phyloP scores from a whole-genome alignment of 2,888 invertebrate species.

The Xestobium rufovillosum region DNA sequence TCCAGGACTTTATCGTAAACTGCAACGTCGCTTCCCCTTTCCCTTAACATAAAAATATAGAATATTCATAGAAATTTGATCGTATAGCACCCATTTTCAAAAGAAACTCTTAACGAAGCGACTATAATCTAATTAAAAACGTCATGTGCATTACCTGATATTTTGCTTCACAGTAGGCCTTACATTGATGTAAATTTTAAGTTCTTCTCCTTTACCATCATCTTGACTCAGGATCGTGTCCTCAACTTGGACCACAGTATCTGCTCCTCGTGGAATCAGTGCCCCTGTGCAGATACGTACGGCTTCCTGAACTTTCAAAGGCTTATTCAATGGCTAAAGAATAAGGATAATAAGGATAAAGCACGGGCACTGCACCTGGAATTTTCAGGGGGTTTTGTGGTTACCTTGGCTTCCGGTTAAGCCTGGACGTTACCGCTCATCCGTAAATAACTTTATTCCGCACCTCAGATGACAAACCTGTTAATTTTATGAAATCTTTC shows the following conservation, averaged over 20 bases:
- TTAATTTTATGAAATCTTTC: too few relatives aligned
- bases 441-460: too few relatives aligned
- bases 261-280: conserved; percentile 72
- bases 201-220: conserved; percentile 57
- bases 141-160: conserved; percentile 68
- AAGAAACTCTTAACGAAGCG: too few relatives aligned
- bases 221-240: conserved; percentile 69
- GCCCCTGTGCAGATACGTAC: conserved; percentile 93
- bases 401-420: too few relatives aligned
- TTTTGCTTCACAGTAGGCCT: conserved; percentile 66
- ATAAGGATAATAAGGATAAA: background rate
- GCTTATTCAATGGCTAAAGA: conserved; percentile 27
- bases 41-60: too few relatives aligned
- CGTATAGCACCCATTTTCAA: too few relatives aligned
- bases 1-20: conserved; percentile 51
- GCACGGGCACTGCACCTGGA: too few relatives aligned
- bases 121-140: too few relatives aligned
- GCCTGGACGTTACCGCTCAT: too few relatives aligned
- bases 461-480: too few relatives aligned
- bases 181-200: conserved; percentile 64
- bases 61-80: too few relatives aligned
- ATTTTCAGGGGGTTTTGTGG: too few relatives aligned
- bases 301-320: conserved; percentile 61
- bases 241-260: conserved; percentile 78
- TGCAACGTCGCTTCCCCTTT: conserved; percentile 60